Conservation (phyloP, 2,888 invertebrate species). For the Philereme vetulata region DNA sequence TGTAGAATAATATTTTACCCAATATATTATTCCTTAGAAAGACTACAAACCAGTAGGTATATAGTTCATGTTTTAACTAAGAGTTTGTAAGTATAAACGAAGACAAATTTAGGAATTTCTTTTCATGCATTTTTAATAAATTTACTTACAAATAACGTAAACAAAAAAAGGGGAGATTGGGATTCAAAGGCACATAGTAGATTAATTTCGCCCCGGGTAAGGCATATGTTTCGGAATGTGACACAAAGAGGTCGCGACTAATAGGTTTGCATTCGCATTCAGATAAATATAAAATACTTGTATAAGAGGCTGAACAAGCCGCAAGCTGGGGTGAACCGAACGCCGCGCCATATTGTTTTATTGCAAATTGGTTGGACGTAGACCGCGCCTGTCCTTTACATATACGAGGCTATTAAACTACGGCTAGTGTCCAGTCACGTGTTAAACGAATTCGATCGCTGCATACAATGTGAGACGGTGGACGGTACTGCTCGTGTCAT, state of each 20-base stretch:
- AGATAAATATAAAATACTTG: constrained; percentile 57
- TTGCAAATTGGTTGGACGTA: constrained; percentile 83
- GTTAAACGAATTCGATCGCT: constrained; percentile 81
- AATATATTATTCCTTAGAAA: no score
- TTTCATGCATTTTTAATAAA: no score
- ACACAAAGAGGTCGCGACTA: constrained; percentile 63
- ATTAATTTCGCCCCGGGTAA: constrained; percentile 57
- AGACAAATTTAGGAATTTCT: no score
- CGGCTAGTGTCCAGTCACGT: constrained; percentile 78
- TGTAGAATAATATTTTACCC: no score
- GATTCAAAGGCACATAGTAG: constrained; percentile 43
- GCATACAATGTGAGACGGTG: constrained; percentile 67
- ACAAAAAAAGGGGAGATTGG: constrained; percentile 37
- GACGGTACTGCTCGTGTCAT: constrained; percentile 49
- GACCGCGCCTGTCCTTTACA: constrained; percentile 81
- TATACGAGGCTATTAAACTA: constrained; percentile 82
- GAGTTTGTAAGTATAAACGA: no score
- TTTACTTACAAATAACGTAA: background rate
- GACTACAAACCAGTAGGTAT: no score
- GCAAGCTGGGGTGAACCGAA: constrained; percentile 60
- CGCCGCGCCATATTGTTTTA: constrained; percentile 79
- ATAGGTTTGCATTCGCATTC: constrained; percentile 54
- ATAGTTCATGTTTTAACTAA: no score
- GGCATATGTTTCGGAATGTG: constrained; percentile 54
- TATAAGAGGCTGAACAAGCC: constrained; percentile 56